Conservation (phyloP, 2,888 invertebrate species). For the Athetis lepigone region DNA sequence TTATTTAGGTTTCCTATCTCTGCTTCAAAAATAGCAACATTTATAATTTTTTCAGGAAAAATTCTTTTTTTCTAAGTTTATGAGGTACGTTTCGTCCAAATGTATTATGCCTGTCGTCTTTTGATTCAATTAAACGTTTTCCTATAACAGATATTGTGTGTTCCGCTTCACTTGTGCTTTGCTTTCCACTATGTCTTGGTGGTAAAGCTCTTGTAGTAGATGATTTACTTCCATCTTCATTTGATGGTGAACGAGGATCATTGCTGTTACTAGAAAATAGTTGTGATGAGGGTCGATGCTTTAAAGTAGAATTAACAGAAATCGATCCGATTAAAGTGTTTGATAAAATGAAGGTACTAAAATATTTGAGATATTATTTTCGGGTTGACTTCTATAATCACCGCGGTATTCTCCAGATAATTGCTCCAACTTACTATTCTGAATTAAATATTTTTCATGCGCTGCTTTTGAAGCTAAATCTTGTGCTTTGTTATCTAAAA, state of each 20-base stretch:
- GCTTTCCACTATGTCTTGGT: conserved; percentile 15
- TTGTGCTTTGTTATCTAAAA: too few relatives aligned
- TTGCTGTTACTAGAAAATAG: conserved; percentile 11
- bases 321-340: too few relatives aligned
- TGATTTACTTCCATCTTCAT: conserved; percentile 14
- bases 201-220: conserved; percentile 15
- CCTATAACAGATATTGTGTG: conserved; percentile 17
- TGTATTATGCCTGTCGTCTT: conserved; percentile 12
- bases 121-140: conserved; percentile 21
- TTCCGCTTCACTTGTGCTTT: conserved; percentile 10
- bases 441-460: too few relatives aligned
- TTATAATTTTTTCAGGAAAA: conserved; percentile 14
- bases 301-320: conserved; percentile 13
- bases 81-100: conserved; percentile 14
- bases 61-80: conserved; percentile 12
- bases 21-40: conserved; percentile 13
- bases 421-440: too few relatives aligned
- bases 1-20: conserved; percentile 19
- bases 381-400: too few relatives aligned
- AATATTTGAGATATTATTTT: too few relatives aligned
- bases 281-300: conserved; percentile 14
- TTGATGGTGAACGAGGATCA: conserved; percentile 14
- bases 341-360: too few relatives aligned
- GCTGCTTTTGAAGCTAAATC: too few relatives aligned
- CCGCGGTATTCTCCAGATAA: too few relatives aligned